Evolutionary conservation across 1,140 invertebrate species (phyloP), one percentile per base, ranked within the genome.

Genomic region (Euschistus heros): DNA sequence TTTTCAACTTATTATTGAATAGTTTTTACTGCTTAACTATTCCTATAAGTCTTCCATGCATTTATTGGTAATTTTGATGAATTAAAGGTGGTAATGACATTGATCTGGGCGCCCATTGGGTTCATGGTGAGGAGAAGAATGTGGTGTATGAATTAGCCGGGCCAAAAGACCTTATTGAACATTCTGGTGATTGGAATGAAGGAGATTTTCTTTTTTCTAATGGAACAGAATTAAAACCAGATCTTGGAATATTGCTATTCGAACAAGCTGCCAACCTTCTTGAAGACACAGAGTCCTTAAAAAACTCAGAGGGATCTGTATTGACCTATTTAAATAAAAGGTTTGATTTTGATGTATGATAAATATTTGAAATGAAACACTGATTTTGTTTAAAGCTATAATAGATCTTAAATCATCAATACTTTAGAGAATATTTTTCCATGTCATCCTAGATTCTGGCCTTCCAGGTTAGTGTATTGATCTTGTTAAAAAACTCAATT

Each of bases 51-150:
- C 2, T 57, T 20, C 14, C 3, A 57, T 57, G 26, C 10, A 24
- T 57, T 57, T 57, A 27, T 2, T 57, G 10, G 18, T 15, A 22
- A 24, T 27, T 18, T 24, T 24, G 15, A 59, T 26, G 42, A n/a
- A 71, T 73, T 70, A 33, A 44, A 75, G 78, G 74, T 2, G 80
- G 82, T 6, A 79, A 79, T 67, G 74, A 80, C 22, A 75, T 92
- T 8, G 92, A 95, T 74, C 67, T 93, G 17, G 91, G 92, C 6
- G 91, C 88, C 22, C 87, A 92, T 71, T 91, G 87, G 86, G 80
- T 91, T 69, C 91, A 94, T 70, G 91, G 91, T 17, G 82, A 91
- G 73, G 76, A 82, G 66, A 80, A 76, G 20, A 89, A 92, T 75
- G 71, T 79, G 14, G 82, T 88, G 0, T 90, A 80, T 72, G 74